phyloP scores from a whole-genome alignment of 2,113 vertebrate genomes.

The Phodopus roborovskii region DNA sequence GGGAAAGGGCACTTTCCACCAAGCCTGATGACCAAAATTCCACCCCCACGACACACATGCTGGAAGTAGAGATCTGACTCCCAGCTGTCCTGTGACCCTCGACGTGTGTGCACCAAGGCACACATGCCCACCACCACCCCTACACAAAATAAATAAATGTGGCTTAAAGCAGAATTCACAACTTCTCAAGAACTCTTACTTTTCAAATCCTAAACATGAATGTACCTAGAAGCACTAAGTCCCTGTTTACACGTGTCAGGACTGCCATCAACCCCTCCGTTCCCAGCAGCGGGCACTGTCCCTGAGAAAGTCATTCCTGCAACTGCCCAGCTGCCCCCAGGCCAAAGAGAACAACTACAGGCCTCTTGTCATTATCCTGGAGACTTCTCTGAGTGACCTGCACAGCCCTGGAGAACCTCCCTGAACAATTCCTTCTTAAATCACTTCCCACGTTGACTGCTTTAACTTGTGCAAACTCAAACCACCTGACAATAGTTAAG shows the following conservation, averaged over 20 bases:
- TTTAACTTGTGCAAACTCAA: background rate
- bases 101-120: background rate
- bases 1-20: background rate
- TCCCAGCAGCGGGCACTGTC: background rate
- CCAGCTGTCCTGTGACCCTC: background rate
- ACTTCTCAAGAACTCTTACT: conserved; percentile 19
- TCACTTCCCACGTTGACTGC: background rate
- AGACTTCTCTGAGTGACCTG: background rate
- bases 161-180: background rate
- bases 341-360: background rate
- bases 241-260: no score
- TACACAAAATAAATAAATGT: background rate
- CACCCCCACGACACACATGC: background rate
- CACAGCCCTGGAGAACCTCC: background rate
- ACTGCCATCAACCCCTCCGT: background rate
- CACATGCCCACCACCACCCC: background rate
- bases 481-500: background rate
- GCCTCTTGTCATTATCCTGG: background rate
- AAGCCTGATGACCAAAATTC: background rate
- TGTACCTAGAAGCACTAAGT: background rate
- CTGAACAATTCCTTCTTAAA: background rate
- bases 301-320: background rate
- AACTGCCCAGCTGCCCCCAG: background rate
- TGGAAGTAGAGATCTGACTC: background rate
- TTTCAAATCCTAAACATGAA: background rate